phyloP scores from a whole-genome alignment of 1,140 invertebrate species.

The Planococcus citri region DNA sequence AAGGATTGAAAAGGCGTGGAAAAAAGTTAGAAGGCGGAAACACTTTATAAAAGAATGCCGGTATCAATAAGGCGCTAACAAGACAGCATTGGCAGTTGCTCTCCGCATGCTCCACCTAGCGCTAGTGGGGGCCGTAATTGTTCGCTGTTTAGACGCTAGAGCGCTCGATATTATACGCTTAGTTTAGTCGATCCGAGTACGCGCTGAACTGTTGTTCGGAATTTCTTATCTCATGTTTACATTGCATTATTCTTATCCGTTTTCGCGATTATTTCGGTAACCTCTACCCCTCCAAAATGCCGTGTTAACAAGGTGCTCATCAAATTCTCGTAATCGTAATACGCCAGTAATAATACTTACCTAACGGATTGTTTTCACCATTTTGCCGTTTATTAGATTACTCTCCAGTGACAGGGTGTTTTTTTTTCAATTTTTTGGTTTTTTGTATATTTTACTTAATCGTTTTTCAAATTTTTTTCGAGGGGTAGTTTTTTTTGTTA shows the following conservation, averaged over 20 bases:
- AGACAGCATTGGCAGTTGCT: neutral
- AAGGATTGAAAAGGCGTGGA: slow-evolving; percentile 3
- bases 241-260: slow-evolving; percentile 9
- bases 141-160: slow-evolving; percentile 15
- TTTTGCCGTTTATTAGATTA: neutral
- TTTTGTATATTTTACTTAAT: too few species aligned
- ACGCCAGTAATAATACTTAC: neutral
- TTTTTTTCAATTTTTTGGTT: slow-evolving; percentile 6
- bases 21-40: slow-evolving; percentile 6
- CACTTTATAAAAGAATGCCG: slow-evolving; percentile 1
- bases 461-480: neutral
- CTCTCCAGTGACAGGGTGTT: slow-evolving; percentile 12
- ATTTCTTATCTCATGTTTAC: slow-evolving; percentile 14
- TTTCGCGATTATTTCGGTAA: slow-evolving; percentile 15
- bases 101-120: neutral
- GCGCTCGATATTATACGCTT: slow-evolving; percentile 13
- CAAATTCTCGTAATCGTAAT: slow-evolving; percentile 2
- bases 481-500: neutral
- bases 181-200: slow-evolving; percentile 15
- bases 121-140: neutral
- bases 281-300: slow-evolving; percentile 5
- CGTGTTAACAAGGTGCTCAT: slow-evolving; percentile 17
- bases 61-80: neutral
- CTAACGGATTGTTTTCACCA: neutral
- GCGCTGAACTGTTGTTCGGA: neutral